A percentile compares a stretch with the other conserved stretches of the same genome.
Evolutionary conservation across 2,888 invertebrate species (phyloP).

Genomic region (Dicyrtoma fusca): DNA sequence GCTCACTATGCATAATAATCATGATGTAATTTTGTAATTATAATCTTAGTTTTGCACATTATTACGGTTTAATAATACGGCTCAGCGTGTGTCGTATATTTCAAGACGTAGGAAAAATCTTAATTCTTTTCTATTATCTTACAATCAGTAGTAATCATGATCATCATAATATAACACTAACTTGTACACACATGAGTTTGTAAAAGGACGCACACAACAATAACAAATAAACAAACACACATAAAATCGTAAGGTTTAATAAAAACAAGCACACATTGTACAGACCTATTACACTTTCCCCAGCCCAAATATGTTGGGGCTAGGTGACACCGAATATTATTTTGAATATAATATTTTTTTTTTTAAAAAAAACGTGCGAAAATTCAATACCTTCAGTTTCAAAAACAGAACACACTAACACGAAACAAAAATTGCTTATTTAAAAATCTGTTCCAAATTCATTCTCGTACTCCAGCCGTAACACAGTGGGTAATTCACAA

Average conservation of each 20-base stretch:
- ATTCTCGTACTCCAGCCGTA: conserved; percentile 14
- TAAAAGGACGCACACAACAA: conserved; percentile 19
- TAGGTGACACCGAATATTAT: no score
- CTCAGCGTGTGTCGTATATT: conserved; percentile 14
- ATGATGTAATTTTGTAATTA: background rate
- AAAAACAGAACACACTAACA: conserved; percentile 14
- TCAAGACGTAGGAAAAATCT: conserved; percentile 24
- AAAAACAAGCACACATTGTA: conserved; percentile 11
- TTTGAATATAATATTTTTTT: background rate
- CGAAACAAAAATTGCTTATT: conserved; percentile 3
- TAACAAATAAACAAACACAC: conserved; percentile 18
- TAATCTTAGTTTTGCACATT: background rate
- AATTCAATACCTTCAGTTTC: conserved; percentile 9
- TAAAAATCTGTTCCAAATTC: conserved; percentile 17
- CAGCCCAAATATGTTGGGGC: no score
- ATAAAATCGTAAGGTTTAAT: conserved; percentile 10
- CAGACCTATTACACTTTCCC: conserved; percentile 6
- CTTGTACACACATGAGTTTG: conserved; percentile 23
- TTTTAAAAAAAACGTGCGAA: conserved; percentile 15
- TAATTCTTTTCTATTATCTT: conserved; percentile 6
- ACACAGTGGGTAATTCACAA: background rate
- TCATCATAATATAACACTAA: background rate
- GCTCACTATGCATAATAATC: background rate
- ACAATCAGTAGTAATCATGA: conserved; percentile 1
- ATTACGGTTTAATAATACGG: conserved; percentile 16